Evolutionary conservation across 1,140 invertebrate genomes (phyloP), one percentile per base, ranked within the genome.

Genomic region (Sweltsa coloradensis): DNA sequence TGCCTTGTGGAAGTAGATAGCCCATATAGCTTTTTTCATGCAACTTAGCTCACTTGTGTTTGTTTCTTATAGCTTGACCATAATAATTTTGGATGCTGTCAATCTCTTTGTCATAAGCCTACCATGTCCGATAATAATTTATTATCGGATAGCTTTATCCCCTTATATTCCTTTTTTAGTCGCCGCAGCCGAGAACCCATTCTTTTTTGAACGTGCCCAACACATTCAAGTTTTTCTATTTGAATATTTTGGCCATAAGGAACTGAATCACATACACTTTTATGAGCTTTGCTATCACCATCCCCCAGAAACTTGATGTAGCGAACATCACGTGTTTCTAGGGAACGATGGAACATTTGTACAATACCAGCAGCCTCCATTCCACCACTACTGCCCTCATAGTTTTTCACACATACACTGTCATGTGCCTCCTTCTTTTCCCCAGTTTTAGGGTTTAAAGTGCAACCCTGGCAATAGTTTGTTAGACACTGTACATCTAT

Each of bases 71-170:
- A 26, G 55, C 55, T 19, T 52, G 24, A 16, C 53, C 55, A 47
- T 56, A 56, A 46, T 52, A 56, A 19, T 25, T 26, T 34, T 52
- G 51, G n/a, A 56, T 34, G 22, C 54, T 49, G 31, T 56, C 51
- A 22, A 52, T 54, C 41, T 49, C 42, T 27, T 42, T 43, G 44
- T 29, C 44, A 6, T 53, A 14, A 55, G 49, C 31, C 52, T 53
- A n/a, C 48, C 50, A 49, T 48, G 19, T 24, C 48, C 37, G 41
- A 31, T 49, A n/a, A n/a, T n/a, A n/a, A n/a, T 39, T 51, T 44
- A 6, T 24, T 14, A 25, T 41, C 40, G 14, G 40, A 16, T 21
- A 41, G 21, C n/a, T 41, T 41, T 41, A 3, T 41, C 14, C 21
- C 21, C 21, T n/a, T 41, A 19, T 23, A 22, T 41, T 19, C 14